Evolutionary conservation across 2,113 vertebrate species (phyloP).

Genomic region (Carollia perspicillata): DNA sequence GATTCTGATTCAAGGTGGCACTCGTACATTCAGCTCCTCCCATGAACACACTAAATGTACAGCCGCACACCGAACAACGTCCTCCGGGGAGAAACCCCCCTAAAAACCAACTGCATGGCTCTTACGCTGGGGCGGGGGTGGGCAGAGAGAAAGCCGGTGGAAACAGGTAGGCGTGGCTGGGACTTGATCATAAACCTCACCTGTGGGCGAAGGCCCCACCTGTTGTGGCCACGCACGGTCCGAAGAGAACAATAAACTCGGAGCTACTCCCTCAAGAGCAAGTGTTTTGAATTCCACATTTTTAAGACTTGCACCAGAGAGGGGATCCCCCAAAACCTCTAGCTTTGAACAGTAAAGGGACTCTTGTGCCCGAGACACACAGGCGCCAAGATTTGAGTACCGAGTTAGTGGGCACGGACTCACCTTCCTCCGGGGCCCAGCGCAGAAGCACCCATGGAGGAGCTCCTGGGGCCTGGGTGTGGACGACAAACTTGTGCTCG

Average conservation of each 20-base stretch:
- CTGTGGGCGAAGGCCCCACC: not conserved
- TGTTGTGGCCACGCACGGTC: accelerated
- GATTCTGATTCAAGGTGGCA: not conserved
- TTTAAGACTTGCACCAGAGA: not conserved
- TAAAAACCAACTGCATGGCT: not conserved
- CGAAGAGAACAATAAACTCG: not conserved
- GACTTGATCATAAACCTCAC: not conserved
- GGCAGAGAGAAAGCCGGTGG: not conserved
- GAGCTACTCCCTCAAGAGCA: not conserved
- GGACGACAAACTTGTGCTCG: not conserved
- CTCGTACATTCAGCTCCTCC: not conserved
- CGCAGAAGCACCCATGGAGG: accelerated
- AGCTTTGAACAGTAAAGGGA: not conserved
- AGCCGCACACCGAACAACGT: not conserved
- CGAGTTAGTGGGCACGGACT: not conserved
- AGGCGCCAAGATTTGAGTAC: not conserved
- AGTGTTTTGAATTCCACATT: not conserved
- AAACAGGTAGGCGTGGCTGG: not conserved
- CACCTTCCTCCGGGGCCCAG: not conserved
- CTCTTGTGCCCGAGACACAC: not conserved
- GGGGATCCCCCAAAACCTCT: not conserved
- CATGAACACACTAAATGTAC: not conserved
- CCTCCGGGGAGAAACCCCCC: not conserved
- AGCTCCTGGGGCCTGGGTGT: not conserved
- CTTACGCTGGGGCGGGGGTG: accelerated